Evolutionary conservation across 2,888 invertebrate species (phyloP).

Genomic region (Nephrotoma guestfalica): DNA sequence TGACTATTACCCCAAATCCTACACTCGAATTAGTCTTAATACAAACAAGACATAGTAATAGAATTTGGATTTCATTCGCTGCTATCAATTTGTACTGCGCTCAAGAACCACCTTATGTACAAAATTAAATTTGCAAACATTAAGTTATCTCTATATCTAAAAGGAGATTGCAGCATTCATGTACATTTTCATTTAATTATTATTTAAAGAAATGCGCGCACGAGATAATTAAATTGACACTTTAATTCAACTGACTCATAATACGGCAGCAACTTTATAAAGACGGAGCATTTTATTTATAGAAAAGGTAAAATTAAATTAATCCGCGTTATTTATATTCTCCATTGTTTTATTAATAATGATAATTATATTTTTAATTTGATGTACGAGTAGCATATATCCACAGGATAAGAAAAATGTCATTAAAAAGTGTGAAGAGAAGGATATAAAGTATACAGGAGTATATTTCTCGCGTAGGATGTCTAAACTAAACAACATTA

Average conservation of each 20-base stretch:
- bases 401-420: background rate
- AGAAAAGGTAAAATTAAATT: background rate
- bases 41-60: no score
- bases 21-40: no score
- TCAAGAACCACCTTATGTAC: no score
- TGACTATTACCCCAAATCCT: no score
- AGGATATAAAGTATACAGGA: background rate
- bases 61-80: no score
- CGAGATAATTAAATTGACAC: background rate
- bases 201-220: background rate
- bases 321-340: background rate
- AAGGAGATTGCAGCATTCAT: no score
- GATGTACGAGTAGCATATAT: background rate
- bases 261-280: background rate
- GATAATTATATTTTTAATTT: background rate
- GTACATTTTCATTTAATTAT: no score
- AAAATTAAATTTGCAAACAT: no score
- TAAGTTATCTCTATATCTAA: no score
- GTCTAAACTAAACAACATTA: background rate
- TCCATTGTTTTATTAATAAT: background rate
- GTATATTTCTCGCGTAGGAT: background rate
- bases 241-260: background rate
- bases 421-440: background rate
- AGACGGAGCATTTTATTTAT: background rate
- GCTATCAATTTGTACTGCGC: no score